Evolutionary conservation across 2,888 invertebrate species (phyloP), one percentile per base, ranked within the genome.

Genomic region (Aproaerema taeniolella): DNA sequence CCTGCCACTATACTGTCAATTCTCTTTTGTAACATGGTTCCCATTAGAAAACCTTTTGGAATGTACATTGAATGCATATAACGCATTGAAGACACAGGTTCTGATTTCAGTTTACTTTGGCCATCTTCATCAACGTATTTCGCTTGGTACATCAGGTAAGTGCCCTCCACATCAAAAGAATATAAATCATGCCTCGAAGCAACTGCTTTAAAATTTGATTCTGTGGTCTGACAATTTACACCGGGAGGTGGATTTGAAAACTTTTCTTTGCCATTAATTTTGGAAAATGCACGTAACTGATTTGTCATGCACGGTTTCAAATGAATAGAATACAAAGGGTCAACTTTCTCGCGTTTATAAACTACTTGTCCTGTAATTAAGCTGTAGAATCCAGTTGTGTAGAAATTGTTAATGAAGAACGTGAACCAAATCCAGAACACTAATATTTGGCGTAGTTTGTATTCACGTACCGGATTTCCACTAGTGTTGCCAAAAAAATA

Each of bases 31-130:
- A 79, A 61, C 41, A 48, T 47, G 0, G 58, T 30, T 12, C 38
- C 53, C 4, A 67, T 54, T 11, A 67, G 65, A 43, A 67, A 77
- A 4, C 78, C 78, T 26, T 26, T n/a, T 9, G 6, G 3, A 3
- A n/a, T 9, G 20, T 8, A 20, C 8, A 4, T 20, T 20, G 5
- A 4, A 20, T 6, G 20, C 20, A 6, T 6, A 20, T 6, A 20
- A 4, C 8, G 4, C 5, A 20, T 6, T 20, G 5, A 26, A 26
- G 7, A 20, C 7, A n/a, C n/a, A n/a, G 4, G 20, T 7, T 7
- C 4, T 4, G 7, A 4, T 20, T 20, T 20, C 7, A 20, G 7
- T 26, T 26, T 26, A n/a, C n/a, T n/a, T 9, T 26, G 5, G 26
- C 26, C 26, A 3, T 26, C n/a, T 5, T 26, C 26, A 26, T 26